phyloP scores from a whole-genome alignment of 2,113 vertebrate species.

The Todiramphus saurophagus region DNA sequence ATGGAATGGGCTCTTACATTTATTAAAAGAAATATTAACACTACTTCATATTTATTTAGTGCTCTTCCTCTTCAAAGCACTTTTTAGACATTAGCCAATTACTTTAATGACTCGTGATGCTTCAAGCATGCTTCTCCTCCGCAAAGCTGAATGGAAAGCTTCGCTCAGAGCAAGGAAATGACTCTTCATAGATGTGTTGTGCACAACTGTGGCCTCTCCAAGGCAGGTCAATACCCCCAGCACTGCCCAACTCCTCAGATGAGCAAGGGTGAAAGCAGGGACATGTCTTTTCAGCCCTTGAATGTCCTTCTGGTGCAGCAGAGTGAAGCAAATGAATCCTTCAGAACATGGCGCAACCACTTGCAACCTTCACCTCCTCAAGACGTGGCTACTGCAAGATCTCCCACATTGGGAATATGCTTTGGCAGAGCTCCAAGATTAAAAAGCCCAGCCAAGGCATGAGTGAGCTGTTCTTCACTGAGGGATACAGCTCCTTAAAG shows the following conservation, averaged over 20 bases:
- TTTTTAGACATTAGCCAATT: conserved; percentile 18
- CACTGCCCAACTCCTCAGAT: fast-evolving
- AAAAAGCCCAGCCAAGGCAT: neutral
- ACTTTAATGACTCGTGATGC: neutral
- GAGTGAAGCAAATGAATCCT: neutral
- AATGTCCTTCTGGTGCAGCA: neutral
- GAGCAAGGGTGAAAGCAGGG: neutral
- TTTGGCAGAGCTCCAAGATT: neutral
- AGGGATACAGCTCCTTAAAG: neutral
- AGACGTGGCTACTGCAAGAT: fast-evolving
- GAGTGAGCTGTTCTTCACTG: neutral
- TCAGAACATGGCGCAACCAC: fast-evolving
- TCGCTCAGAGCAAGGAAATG: neutral
- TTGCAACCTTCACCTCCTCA: neutral
- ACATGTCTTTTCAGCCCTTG: neutral
- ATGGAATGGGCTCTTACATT: neutral
- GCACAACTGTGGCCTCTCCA: neutral
- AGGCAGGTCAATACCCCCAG: neutral
- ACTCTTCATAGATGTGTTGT: fast-evolving
- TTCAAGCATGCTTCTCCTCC: neutral
- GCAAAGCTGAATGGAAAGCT: neutral
- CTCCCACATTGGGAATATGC: fast-evolving
- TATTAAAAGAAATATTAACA: conserved; percentile 9
- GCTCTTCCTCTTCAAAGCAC: conserved; percentile 13
- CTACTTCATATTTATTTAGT: neutral